phyloP scores from a whole-genome alignment of 1,140 invertebrate genomes.

The Tetramorium alpestre region DNA sequence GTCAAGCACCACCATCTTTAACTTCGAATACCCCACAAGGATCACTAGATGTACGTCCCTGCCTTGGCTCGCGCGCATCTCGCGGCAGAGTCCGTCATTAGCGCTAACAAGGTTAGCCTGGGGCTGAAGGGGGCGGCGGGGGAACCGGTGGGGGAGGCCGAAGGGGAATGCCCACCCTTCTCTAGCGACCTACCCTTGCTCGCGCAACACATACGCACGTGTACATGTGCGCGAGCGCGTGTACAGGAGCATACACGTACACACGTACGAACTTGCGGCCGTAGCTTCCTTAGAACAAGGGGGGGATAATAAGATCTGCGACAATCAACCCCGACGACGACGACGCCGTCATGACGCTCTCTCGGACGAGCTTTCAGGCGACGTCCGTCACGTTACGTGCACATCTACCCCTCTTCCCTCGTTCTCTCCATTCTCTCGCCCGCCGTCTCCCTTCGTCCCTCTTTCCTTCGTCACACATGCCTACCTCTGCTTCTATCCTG shows the following conservation, averaged over 20 bases:
- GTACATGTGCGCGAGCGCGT: constrained; percentile 48
- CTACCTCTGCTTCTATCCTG: neutral
- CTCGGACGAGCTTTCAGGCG: constrained; percentile 79
- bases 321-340: constrained; percentile 82
- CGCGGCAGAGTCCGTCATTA: constrained; percentile 82
- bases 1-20: constrained; percentile 44
- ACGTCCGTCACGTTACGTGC: constrained; percentile 81
- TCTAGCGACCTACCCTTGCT: constrained; percentile 63
- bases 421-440: constrained; percentile 16
- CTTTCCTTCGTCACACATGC: constrained; percentile 32
- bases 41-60: constrained; percentile 24
- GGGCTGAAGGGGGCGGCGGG: constrained; percentile 68
- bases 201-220: constrained; percentile 36
- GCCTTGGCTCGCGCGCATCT: constrained; percentile 73
- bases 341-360: constrained; percentile 73
- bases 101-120: constrained; percentile 83
- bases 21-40: constrained; percentile 27
- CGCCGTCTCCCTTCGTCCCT: constrained; percentile 17
- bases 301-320: constrained; percentile 85
- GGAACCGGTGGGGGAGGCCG: neutral
- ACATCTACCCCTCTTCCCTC: constrained; percentile 61
- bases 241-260: constrained; percentile 31
- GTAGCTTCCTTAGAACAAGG: constrained; percentile 75
- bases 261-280: constrained; percentile 31
- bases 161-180: constrained; percentile 64